These are phyloP conservation scores for Ophiothrix spiculata DNA, from an alignment of 35 echinoderm and acorn worm genomes.

Conservation along the genomic window DNA sequence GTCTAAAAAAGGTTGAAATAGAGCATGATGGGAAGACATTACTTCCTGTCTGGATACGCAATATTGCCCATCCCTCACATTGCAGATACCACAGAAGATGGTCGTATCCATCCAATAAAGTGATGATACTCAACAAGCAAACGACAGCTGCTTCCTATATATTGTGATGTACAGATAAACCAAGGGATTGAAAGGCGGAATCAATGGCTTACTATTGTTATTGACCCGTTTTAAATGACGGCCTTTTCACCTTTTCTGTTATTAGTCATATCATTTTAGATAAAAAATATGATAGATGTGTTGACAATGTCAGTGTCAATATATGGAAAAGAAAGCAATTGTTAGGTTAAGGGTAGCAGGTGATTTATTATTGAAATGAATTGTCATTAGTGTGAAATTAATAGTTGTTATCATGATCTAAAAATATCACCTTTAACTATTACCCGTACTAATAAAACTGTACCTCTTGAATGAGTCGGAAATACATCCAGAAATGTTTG, in stretches of 20 bases:
- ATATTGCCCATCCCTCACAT: not conserved
- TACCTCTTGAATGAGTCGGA: too few species aligned
- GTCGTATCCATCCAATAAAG: not conserved
- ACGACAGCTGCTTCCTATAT: not conserved
- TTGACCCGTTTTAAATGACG: not conserved
- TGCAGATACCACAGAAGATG: not conserved
- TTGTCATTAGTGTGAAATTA: not conserved
- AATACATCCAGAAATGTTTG: too few species aligned
- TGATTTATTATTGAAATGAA: not conserved
- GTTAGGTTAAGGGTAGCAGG: not conserved
- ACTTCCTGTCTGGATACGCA: not conserved
- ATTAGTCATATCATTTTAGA: not conserved
- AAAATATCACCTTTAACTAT: too few species aligned
- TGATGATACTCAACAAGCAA: not conserved
- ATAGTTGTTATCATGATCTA: too few species aligned
- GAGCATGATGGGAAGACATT: not conserved
- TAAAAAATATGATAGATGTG: not conserved
- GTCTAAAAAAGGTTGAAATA: too few species aligned
- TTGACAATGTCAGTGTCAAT: not conserved
- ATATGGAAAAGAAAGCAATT: not conserved
- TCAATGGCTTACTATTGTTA: not conserved
- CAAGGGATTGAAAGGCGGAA: not conserved
- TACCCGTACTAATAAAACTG: too few species aligned
- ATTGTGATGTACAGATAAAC: not conserved
- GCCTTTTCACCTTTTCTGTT: not conserved